These are phyloP conservation scores for Apodemia zela DNA, from an alignment of 2,888 invertebrate genomes.

Conservation along the genomic window DNA sequence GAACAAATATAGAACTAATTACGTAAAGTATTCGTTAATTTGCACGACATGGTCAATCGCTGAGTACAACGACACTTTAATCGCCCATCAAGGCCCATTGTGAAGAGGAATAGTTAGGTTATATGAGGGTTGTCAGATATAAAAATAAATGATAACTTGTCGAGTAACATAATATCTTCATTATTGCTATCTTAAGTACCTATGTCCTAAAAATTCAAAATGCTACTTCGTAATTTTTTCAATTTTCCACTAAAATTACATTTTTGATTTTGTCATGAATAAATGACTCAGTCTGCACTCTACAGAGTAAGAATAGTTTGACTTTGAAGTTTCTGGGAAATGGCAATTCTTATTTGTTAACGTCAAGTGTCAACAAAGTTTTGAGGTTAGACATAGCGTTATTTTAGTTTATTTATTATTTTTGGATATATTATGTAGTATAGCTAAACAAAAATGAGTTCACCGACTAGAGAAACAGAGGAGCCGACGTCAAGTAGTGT, in stretches of 20 bases:
- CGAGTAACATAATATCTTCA: background rate
- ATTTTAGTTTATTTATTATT: constrained; percentile 60
- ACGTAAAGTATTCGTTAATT: too few species aligned
- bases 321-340: constrained; percentile 36
- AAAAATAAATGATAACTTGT: background rate
- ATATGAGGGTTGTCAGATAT: background rate
- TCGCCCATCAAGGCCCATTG: too few species aligned
- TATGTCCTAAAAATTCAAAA: too few species aligned
- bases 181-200: too few species aligned
- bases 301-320: too few species aligned
- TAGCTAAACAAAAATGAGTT: constrained; percentile 60
- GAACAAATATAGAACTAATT: too few species aligned
- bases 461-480: constrained; percentile 60
- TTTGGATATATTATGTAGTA: constrained; percentile 70
- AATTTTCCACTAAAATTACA: background rate
- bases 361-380: constrained; percentile 52
- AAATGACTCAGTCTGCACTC: too few species aligned
- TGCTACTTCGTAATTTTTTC: too few species aligned
- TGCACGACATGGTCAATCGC: too few species aligned
- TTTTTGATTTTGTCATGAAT: too few species aligned
- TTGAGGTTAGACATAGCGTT: constrained; percentile 72
- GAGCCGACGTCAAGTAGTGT: constrained; percentile 56
- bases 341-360: constrained; percentile 34
- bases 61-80: too few species aligned
- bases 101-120: too few species aligned